phyloP scores from a whole-genome alignment of 2,797 vertebrate genomes.

The Paedocypris micromegethes region DNA sequence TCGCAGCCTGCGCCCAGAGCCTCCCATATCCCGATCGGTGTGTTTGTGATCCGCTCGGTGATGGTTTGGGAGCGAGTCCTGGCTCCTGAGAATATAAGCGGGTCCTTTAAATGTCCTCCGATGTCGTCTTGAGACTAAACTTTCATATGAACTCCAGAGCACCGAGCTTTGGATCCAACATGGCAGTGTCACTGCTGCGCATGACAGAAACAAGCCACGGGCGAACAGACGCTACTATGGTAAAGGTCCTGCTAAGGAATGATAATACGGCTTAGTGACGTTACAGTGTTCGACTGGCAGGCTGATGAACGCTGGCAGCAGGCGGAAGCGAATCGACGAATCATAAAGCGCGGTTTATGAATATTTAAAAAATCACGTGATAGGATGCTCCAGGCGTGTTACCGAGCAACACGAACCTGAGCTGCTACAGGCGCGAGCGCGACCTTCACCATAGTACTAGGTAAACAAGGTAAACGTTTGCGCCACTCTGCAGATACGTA shows the following conservation, averaged over 20 bases:
- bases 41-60: conserved; percentile 20
- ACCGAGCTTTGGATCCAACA: conserved; percentile 78
- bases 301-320: neutral
- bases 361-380: neutral
- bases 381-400: conserved; percentile 12
- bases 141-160: conserved; percentile 71
- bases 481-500: too few relatives aligned
- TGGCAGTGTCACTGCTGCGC: conserved; percentile 69
- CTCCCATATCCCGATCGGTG: conserved; percentile 45
- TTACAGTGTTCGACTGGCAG: neutral
- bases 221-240: conserved; percentile 15
- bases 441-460: conserved; percentile 6
- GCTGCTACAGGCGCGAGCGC: neutral
- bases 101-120: conserved; percentile 20
- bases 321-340: neutral
- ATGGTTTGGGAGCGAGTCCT: conserved; percentile 9
- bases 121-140: conserved; percentile 59
- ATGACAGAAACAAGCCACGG: conserved; percentile 29
- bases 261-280: neutral
- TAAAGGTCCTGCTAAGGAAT: neutral
- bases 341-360: neutral
- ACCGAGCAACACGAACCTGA: conserved; percentile 10
- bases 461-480: neutral
- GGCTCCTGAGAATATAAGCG: conserved; percentile 19
- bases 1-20: conserved; percentile 59